Evolutionary conservation across 2,797 vertebrate genomes (phyloP).

Genomic region (Pantherophis vulpinus): DNA sequence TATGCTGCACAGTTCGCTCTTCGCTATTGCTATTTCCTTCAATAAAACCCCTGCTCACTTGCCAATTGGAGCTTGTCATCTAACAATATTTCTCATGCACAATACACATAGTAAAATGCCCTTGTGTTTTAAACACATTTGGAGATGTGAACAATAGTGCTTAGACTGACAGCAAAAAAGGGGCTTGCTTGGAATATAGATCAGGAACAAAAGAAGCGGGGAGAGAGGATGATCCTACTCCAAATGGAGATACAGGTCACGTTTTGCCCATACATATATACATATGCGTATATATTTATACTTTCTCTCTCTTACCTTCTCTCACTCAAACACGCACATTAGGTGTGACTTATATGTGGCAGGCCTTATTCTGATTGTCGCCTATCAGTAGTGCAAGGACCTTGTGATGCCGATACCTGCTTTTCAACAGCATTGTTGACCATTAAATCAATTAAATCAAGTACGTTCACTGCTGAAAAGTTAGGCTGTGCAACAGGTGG

Average conservation of each 20-base stretch:
- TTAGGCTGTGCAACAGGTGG: not conserved
- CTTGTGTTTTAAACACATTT: slow-evolving; percentile 71
- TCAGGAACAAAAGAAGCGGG: slow-evolving; percentile 15
- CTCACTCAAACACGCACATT: not conserved
- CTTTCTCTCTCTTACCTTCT: not conserved
- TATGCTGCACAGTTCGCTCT: slow-evolving; percentile 66
- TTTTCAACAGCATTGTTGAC: not conserved
- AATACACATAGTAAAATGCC: slow-evolving; percentile 70
- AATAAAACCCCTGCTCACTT: slow-evolving; percentile 71
- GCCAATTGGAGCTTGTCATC: slow-evolving; percentile 71
- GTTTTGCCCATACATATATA: slow-evolving; percentile 25
- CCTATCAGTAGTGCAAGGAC: not conserved
- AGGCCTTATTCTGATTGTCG: not conserved
- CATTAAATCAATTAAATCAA: not conserved
- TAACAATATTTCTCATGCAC: slow-evolving; percentile 70
- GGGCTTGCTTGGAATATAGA: slow-evolving; percentile 62
- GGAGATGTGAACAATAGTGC: slow-evolving; percentile 67
- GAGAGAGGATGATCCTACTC: slow-evolving; percentile 23
- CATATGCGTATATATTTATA: not conserved
- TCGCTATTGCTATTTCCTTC: slow-evolving; percentile 70
- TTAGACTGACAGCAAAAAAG: slow-evolving; percentile 58
- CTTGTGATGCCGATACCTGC: not conserved
- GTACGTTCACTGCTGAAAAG: not conserved
- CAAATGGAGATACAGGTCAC: slow-evolving; percentile 26
- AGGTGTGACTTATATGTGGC: not conserved